These are phyloP conservation scores for Cryptoblepharus egeriae DNA, from an alignment of 2,797 vertebrate species.

Conservation along the genomic window DNA sequence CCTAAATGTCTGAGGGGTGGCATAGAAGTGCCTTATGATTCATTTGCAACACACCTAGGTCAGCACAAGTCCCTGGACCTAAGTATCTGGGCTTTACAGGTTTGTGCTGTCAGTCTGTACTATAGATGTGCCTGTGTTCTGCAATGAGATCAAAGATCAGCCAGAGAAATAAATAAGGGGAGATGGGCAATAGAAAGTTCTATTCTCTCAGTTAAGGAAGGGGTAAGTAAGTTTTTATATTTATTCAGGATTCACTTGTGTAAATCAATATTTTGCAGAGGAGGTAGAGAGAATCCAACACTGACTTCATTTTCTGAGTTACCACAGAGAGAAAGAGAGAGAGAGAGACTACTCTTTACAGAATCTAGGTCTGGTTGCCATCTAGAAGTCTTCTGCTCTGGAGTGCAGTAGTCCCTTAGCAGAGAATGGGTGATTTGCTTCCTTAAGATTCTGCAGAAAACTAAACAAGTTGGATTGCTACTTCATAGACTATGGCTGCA, in stretches of 20 bases:
- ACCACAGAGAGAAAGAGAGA: background rate
- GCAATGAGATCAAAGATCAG: background rate
- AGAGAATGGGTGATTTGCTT: too few species aligned
- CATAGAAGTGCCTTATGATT: too few species aligned
- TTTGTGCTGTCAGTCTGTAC: too few species aligned
- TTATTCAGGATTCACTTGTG: background rate
- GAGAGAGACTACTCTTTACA: background rate
- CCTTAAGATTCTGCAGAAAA: too few species aligned
- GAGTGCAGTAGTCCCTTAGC: too few species aligned
- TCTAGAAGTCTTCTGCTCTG: background rate
- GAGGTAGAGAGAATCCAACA: background rate
- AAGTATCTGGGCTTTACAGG: too few species aligned
- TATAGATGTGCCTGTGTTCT: too few species aligned
- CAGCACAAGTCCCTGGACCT: too few species aligned
- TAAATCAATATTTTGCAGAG: conserved; percentile 27
- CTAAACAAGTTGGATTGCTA: too few species aligned
- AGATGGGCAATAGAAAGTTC: background rate
- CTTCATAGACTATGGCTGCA: too few species aligned
- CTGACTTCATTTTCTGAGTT: conserved; percentile 39
- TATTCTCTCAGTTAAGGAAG: background rate
- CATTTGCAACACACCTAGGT: too few species aligned
- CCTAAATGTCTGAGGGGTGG: too few species aligned
- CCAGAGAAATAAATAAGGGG: background rate
- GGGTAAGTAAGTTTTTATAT: background rate
- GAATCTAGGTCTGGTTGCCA: background rate